Evolutionary conservation across 2,797 vertebrate genomes (phyloP).

Genomic region (Naso thynnoides): DNA sequence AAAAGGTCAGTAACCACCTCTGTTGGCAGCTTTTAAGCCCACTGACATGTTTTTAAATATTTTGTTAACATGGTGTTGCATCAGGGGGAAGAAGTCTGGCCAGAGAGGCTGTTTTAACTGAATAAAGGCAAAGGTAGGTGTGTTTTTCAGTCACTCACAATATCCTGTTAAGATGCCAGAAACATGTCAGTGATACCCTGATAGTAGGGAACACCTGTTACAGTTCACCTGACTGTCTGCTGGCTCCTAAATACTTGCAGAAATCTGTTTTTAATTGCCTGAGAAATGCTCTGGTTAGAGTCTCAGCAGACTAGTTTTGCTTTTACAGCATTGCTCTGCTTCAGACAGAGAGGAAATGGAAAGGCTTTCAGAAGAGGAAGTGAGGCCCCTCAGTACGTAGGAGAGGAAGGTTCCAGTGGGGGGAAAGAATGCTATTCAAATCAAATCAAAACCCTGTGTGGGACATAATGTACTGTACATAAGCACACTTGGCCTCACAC

Average conservation of each 20-base stretch:
- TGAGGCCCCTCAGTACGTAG: slow-evolving; percentile 69
- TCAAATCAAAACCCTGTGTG: slow-evolving; percentile 54
- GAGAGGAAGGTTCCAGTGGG: slow-evolving; percentile 70
- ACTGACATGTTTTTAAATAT: slow-evolving; percentile 13
- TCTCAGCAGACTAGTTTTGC: slow-evolving; percentile 33
- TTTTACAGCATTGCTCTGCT: slow-evolving; percentile 45
- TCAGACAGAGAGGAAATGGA: slow-evolving; percentile 79
- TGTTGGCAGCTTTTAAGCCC: slow-evolving; percentile 10
- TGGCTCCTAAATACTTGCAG: slow-evolving; percentile 8
- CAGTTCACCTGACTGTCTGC: slow-evolving; percentile 2
- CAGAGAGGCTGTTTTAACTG: background rate
- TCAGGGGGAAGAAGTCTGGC: background rate
- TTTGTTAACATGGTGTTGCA: background rate
- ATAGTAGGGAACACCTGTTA: background rate
- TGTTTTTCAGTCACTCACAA: slow-evolving; percentile 3
- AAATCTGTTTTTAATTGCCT: slow-evolving; percentile 13
- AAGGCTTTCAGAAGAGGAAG: slow-evolving; percentile 76
- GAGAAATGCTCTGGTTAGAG: slow-evolving; percentile 29
- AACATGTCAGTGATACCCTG: background rate
- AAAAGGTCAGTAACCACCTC: slow-evolving; percentile 29
- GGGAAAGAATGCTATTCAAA: slow-evolving; percentile 65
- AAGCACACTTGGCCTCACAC: slow-evolving; percentile 21
- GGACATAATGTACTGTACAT: slow-evolving; percentile 66
- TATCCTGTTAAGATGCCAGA: background rate
- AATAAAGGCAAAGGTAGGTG: slow-evolving; percentile 1